phyloP scores from a whole-genome alignment of 2,888 invertebrate species.

The Parapristionchus giblindavisi region DNA sequence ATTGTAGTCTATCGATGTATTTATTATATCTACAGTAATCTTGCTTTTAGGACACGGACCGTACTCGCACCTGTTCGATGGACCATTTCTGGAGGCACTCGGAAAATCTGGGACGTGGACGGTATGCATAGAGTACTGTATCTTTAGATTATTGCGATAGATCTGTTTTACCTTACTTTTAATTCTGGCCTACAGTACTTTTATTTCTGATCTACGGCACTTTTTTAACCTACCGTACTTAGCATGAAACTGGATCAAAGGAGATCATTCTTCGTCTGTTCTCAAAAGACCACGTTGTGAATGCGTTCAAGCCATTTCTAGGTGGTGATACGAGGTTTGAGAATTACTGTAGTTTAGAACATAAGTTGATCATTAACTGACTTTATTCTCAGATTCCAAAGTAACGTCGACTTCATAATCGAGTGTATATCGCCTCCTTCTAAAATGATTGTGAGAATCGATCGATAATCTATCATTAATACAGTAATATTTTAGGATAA shows the following conservation, averaged over 20 bases:
- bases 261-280: slow-evolving; percentile 73
- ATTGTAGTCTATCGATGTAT: no score
- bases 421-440: slow-evolving; percentile 29
- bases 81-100: slow-evolving; percentile 68
- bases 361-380: not conserved
- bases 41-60: slow-evolving; percentile 75
- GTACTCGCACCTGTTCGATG: slow-evolving; percentile 78
- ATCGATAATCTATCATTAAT: no score
- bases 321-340: slow-evolving; percentile 60
- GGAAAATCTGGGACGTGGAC: slow-evolving; percentile 41
- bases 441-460: slow-evolving; percentile 19
- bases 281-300: slow-evolving; percentile 62
- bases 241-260: slow-evolving; percentile 75
- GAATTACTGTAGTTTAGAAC: not conserved
- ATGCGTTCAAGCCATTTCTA: slow-evolving; percentile 66
- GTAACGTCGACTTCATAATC: slow-evolving; percentile 22
- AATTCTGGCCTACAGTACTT: no score
- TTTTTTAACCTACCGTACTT: no score
- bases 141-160: no score
- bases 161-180: no score
- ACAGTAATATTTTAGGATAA: no score
- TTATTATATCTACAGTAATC: slow-evolving; percentile 3
- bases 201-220: no score
- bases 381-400: not conserved
- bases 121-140: not conserved